These are phyloP conservation scores for Centropus unirufus DNA, from an alignment of 2,113 vertebrate species.

Conservation along the genomic window DNA sequence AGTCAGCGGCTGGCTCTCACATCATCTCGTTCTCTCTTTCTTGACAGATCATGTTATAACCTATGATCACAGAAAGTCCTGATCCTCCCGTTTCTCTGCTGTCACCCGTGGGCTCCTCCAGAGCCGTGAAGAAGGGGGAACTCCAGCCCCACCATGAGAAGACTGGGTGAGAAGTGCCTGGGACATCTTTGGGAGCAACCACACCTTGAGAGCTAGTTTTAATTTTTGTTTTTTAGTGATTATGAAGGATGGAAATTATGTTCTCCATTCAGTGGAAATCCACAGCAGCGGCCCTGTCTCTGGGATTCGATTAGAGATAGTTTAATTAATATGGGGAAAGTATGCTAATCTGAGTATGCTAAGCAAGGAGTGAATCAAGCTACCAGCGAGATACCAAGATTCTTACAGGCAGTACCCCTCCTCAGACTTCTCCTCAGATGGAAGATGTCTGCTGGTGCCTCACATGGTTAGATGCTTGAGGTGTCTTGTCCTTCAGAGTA, in stretches of 20 bases:
- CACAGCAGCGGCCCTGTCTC: background rate
- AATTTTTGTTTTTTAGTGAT: background rate
- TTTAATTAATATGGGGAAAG: background rate
- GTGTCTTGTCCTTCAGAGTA: background rate
- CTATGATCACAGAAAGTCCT: conserved; percentile 65
- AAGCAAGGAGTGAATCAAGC: background rate
- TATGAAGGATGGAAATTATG: background rate
- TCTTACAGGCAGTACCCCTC: background rate
- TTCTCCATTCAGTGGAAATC: background rate
- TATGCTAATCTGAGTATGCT: background rate
- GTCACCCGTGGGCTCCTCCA: conserved; percentile 57
- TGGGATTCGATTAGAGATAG: background rate
- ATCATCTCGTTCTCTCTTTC: conserved; percentile 68
- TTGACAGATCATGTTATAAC: conserved; percentile 64
- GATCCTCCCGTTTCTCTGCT: conserved; percentile 53
- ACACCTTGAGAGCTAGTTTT: background rate
- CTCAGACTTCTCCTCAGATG: background rate
- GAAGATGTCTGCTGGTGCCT: background rate
- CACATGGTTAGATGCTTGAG: background rate
- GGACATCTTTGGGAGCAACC: conserved; percentile 1
- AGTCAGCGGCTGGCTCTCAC: conserved; percentile 39
- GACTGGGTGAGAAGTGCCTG: conserved; percentile 56
- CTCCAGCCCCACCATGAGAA: conserved; percentile 41
- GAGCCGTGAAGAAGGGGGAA: conserved; percentile 35
- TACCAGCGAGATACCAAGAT: background rate